Evolutionary conservation across 2,888 invertebrate genomes (phyloP).

Genomic region (Cryptosula pallasiana): DNA sequence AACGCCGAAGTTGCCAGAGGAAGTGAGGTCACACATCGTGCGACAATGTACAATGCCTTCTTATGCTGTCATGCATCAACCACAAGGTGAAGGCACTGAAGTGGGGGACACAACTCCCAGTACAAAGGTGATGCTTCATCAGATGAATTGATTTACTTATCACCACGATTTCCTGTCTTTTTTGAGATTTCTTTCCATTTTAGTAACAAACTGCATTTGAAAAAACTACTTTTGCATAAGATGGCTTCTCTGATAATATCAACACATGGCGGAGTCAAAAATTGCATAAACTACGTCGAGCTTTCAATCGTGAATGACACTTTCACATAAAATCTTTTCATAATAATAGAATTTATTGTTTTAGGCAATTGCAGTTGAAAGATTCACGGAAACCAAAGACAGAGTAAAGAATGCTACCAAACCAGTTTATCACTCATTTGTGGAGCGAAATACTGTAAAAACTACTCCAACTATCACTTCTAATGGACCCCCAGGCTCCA

Average conservation of each 20-base stretch:
- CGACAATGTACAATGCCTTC: slow-evolving; percentile 18
- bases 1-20: neutral
- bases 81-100: neutral
- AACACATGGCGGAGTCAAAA: too few species aligned
- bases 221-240: too few species aligned
- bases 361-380: neutral
- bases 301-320: too few species aligned
- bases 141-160: too few species aligned
- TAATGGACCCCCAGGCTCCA: slow-evolving; percentile 12
- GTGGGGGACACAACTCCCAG: neutral
- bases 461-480: slow-evolving; percentile 4
- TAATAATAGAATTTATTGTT: neutral
- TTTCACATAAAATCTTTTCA: too few species aligned
- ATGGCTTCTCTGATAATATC: too few species aligned
- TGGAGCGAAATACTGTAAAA: neutral
- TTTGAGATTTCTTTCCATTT: too few species aligned
- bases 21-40: neutral
- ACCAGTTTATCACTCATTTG: slow-evolving; percentile 2
- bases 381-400: neutral
- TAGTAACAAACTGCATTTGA: too few species aligned
- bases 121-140: neutral
- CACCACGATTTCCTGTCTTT: too few species aligned
- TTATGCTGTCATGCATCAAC: neutral
- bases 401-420: neutral
- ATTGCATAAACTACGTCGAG: too few species aligned